Evolutionary conservation across 2,113 vertebrate species (phyloP), one percentile per base, ranked within the genome.

Genomic region (Lagopus muta): DNA sequence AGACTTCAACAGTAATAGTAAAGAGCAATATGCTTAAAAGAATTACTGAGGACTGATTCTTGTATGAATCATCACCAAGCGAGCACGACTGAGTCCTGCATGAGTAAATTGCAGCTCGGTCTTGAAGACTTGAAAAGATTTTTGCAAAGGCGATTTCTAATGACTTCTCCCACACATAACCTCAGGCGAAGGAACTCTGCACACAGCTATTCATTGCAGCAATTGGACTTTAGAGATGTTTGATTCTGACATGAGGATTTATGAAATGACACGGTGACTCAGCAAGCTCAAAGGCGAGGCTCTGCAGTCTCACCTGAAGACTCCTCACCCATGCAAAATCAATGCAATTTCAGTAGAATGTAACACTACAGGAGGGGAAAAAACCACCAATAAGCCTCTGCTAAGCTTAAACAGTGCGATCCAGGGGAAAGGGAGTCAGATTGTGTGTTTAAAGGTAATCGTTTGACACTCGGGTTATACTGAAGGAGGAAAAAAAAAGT

Each of bases 171-270:
- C 65, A 36, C 28, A 30, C 3, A 3, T 66, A 89, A 52, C 47
- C 78, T 50, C 40, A 55, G 62, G 55, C 21, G 60, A 42, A 89
- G 50, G 5, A 76, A 34, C 36, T 45, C 58, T 36, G 25, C 32
- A 52, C 30, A 38, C 3, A 1, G 21, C 72, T 75, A 58, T 58
- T 72, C 45, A 38, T 4, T 58, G 61, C 34, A 80, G 38, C 21
- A 88, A 83, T 85, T 62, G 74, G 50, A 71, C 54, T 89, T 95
- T 58, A 61, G 85, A 88, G 55, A 47, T 19, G 27, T 62, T 78
- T 90, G 48, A 89, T 82, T 54, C 42, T 88, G 64, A 91, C 47
- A 57, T 9, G 47, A 74, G n/a, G 70, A 71, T 57, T 88, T 80
- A 77, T 47, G 52, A 80, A 71, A 67, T 8, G 54, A 18, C 34